Conservation (phyloP, 2,113 vertebrate species). For the Murina feae region DNA sequence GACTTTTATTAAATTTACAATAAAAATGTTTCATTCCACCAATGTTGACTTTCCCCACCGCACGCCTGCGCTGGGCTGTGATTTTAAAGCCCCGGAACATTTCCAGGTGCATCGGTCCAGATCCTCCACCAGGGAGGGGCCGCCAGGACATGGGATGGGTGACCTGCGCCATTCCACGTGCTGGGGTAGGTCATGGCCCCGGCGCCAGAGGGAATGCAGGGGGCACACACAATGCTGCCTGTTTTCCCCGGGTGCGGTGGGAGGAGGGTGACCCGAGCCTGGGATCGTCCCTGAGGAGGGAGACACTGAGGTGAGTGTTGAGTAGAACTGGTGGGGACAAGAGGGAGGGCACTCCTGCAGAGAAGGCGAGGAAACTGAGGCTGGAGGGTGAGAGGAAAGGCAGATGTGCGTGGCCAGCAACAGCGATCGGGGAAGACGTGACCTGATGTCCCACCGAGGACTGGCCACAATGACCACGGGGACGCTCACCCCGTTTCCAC, state of each 20-base stretch:
- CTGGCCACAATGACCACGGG: rapidly evolving
- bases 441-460: rapidly evolving
- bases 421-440: neutral
- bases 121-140: neutral
- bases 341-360: neutral
- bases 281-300: neutral
- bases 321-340: neutral
- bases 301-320: neutral
- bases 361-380: neutral
- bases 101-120: neutral
- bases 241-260: too few relatives aligned
- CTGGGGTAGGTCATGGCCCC: too few relatives aligned
- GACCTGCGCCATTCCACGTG: rapidly evolving
- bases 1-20: neutral
- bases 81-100: too few relatives aligned
- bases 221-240: neutral
- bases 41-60: neutral
- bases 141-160: neutral
- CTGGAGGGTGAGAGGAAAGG: neutral
- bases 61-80: neutral
- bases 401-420: neutral
- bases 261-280: neutral
- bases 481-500: rapidly evolving
- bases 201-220: rapidly evolving
- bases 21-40: neutral